phyloP scores from a whole-genome alignment of 2,113 vertebrate genomes.

The Chionis minor region DNA sequence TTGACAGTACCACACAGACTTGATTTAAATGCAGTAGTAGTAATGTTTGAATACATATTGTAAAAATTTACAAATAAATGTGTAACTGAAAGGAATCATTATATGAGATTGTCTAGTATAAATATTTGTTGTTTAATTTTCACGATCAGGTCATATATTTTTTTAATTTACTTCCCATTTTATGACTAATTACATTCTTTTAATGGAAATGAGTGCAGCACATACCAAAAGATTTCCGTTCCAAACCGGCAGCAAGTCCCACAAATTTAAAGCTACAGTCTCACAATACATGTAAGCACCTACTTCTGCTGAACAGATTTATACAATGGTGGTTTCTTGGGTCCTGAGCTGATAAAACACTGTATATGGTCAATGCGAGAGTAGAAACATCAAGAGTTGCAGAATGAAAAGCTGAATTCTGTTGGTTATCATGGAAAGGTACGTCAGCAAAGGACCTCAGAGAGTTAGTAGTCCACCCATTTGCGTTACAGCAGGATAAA shows the following conservation, averaged over 20 bases:
- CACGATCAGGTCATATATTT: background rate
- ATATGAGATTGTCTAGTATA: background rate
- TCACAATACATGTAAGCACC: background rate
- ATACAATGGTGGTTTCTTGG: background rate
- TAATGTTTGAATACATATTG: background rate
- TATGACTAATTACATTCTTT: background rate
- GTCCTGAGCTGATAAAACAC: background rate
- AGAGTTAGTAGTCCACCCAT: background rate
- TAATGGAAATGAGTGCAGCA: background rate
- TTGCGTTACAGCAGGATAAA: background rate
- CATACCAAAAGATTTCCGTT: background rate
- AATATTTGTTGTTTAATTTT: background rate
- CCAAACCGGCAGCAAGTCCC: background rate
- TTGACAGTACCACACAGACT: background rate
- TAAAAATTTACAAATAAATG: background rate
- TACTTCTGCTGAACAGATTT: background rate
- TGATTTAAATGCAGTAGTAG: background rate
- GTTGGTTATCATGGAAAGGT: background rate
- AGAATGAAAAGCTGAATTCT: background rate
- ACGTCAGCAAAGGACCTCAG: background rate
- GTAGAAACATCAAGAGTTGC: background rate
- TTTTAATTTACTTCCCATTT: background rate
- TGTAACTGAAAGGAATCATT: background rate
- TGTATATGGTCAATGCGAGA: background rate
- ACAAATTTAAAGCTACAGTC: background rate